Evolutionary conservation across 2,797 vertebrate genomes (phyloP).

Genomic region (Poecilia picta): DNA sequence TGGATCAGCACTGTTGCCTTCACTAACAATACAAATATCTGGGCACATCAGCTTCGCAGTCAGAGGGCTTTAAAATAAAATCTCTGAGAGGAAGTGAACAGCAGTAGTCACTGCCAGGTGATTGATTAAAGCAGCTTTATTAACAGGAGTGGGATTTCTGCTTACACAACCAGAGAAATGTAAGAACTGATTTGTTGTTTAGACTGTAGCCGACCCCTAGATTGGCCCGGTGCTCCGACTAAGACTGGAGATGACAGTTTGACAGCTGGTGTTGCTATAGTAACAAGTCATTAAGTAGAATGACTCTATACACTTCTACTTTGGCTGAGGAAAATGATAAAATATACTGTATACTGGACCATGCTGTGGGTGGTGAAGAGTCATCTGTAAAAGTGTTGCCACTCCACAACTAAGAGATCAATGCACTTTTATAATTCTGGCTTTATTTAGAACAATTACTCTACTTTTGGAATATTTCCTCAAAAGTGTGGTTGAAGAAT

Average conservation of each 20-base stretch:
- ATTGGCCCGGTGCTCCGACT: conserved; percentile 38
- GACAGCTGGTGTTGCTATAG: conserved; percentile 61
- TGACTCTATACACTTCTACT: conserved; percentile 25
- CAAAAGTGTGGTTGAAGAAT: neutral
- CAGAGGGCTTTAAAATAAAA: conserved; percentile 15
- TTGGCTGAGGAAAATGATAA: conserved; percentile 44
- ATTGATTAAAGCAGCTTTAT: conserved; percentile 26
- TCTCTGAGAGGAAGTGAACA: conserved; percentile 6
- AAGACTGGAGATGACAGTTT: conserved; percentile 38
- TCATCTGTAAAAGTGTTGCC: neutral
- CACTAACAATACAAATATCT: conserved; percentile 14
- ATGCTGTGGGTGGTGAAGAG: neutral
- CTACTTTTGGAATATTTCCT: neutral
- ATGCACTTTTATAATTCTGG: neutral
- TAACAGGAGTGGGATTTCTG: conserved; percentile 9
- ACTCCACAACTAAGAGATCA: neutral
- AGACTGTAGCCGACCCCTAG: conserved; percentile 19
- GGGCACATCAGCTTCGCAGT: conserved; percentile 31
- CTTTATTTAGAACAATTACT: neutral
- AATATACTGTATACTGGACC: conserved; percentile 11
- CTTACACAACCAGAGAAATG: conserved; percentile 21
- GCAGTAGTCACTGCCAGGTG: conserved; percentile 13
- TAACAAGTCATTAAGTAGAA: conserved; percentile 56
- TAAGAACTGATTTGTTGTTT: conserved; percentile 25
- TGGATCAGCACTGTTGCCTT: conserved; percentile 1